Percentiles rank a stretch among this genome's conserved stretches.
phyloP scores from a whole-genome alignment of 2,888 invertebrate species.

The Callinectes sapidus region DNA sequence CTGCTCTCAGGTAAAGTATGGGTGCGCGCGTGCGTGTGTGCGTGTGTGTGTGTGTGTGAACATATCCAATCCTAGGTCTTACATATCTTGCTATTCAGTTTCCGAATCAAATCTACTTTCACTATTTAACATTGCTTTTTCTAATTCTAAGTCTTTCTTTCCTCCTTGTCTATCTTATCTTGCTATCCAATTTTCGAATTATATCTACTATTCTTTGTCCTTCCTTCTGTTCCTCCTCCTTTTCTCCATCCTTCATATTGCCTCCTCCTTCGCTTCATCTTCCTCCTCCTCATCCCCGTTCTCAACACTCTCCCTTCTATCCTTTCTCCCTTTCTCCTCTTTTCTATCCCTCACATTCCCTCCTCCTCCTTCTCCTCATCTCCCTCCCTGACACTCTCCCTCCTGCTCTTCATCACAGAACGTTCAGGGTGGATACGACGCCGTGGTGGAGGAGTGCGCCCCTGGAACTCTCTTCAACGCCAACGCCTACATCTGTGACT shows the following conservation, averaged over 20 bases:
- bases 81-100: no score
- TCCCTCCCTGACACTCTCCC: no score
- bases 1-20: slow-evolving; percentile 51
- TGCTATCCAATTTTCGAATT: no score
- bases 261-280: no score
- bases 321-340: neutral
- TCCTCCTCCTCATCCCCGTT: neutral
- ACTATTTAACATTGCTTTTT: no score
- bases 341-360: neutral
- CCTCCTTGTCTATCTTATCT: neutral
- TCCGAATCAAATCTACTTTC: neutral
- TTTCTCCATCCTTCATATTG: neutral
- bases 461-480: slow-evolving; percentile 50
- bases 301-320: neutral
- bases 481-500: slow-evolving; percentile 31
- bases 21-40: neutral
- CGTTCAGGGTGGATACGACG: slow-evolving; percentile 18
- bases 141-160: no score
- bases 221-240: neutral
- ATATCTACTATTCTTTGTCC: neutral
- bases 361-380: neutral
- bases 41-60: neutral
- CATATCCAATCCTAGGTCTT: neutral
- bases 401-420: slow-evolving; percentile 24
- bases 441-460: slow-evolving; percentile 36